phyloP scores from a whole-genome alignment of 2,888 invertebrate genomes.

The Eudemis profundana region DNA sequence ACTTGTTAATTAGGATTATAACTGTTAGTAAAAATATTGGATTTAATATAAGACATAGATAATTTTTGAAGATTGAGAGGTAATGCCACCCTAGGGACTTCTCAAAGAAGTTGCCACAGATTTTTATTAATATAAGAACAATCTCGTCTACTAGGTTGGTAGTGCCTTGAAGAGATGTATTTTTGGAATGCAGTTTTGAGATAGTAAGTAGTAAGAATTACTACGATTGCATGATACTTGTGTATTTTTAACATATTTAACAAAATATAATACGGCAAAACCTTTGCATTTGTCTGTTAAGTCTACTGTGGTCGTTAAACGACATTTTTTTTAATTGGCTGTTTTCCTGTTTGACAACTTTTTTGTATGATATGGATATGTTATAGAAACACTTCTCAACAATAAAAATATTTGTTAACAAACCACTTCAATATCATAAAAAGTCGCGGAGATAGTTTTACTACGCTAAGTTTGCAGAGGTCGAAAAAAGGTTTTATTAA shows the following conservation, averaged over 20 bases:
- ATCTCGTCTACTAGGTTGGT: constrained; percentile 38
- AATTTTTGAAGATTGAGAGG: constrained; percentile 15
- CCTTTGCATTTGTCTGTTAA: constrained; percentile 5
- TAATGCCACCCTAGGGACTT: constrained; percentile 38
- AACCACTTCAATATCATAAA: too few relatives aligned
- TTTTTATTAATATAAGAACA: not conserved
- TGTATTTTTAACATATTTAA: not conserved
- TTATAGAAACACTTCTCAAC: too few relatives aligned
- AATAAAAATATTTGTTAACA: too few relatives aligned
- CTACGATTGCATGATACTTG: constrained; percentile 27
- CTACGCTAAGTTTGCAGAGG: too few relatives aligned
- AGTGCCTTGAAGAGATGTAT: constrained; percentile 38
- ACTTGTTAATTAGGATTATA: too few relatives aligned
- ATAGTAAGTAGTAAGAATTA: constrained; percentile 5
- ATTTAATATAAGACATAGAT: not conserved
- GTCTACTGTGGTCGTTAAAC: too few relatives aligned
- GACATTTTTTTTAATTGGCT: too few relatives aligned
- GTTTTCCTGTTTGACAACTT: too few relatives aligned
- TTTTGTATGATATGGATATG: too few relatives aligned
- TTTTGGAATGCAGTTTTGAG: constrained; percentile 40
- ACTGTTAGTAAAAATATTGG: too few relatives aligned
- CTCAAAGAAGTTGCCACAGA: not conserved
- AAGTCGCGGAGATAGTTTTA: too few relatives aligned
- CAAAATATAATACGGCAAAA: not conserved
- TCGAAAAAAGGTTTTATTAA: too few relatives aligned